Percentiles rank a stretch among this genome's conserved stretches.
Evolutionary conservation across 2,888 invertebrate species (phyloP).

Genomic region (Cataglyphis albicans): DNA sequence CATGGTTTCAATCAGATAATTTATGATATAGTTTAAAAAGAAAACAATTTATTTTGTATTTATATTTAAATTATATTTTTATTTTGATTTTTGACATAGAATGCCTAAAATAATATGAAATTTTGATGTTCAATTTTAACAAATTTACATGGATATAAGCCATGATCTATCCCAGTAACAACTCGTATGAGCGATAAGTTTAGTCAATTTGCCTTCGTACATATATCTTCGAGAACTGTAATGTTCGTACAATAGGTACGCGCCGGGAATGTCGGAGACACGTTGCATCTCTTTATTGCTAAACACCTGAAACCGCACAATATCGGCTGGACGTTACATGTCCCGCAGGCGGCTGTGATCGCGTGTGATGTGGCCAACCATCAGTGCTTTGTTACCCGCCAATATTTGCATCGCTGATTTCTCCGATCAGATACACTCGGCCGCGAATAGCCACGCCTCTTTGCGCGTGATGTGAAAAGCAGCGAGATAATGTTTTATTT

Average conservation of each 20-base stretch:
- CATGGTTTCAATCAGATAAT: background rate
- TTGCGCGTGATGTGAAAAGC: conserved; percentile 22
- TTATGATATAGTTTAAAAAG: background rate
- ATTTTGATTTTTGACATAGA: background rate
- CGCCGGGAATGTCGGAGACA: conserved; percentile 70
- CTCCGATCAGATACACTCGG: conserved; percentile 59
- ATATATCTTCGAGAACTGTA: background rate
- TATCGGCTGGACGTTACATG: conserved; percentile 76
- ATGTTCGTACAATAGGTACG: conserved; percentile 10
- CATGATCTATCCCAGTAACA: background rate
- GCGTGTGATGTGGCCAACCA: conserved; percentile 80
- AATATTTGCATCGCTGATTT: conserved; percentile 79
- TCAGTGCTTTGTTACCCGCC: conserved; percentile 74
- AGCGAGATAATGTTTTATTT: background rate
- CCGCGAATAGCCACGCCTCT: conserved; percentile 32
- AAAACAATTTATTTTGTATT: background rate
- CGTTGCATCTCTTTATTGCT: conserved; percentile 79
- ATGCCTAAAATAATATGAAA: background rate
- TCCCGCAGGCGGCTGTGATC: conserved; percentile 70
- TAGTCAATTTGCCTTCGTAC: background rate
- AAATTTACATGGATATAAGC: background rate
- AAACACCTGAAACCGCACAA: conserved; percentile 82
- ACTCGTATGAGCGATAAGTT: background rate
- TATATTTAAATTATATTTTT: background rate
- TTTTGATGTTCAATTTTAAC: background rate